These are phyloP conservation scores for Magallana nippona DNA, from an alignment of 2,888 invertebrate species.

Conservation along the genomic window DNA sequence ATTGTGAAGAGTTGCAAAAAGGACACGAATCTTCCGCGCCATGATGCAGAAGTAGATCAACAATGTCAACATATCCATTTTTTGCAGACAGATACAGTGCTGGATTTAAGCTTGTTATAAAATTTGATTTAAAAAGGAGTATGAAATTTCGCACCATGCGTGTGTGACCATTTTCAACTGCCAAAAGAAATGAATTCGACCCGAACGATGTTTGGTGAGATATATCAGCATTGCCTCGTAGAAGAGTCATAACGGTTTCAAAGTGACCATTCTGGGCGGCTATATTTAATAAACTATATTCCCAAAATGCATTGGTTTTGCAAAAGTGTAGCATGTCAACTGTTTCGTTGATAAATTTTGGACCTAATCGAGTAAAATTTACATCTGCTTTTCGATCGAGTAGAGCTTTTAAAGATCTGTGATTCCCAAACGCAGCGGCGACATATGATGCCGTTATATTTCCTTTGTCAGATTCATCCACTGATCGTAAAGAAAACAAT, in stretches of 20 bases:
- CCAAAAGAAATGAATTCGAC: neutral
- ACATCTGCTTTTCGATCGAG: neutral
- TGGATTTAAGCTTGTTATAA: neutral
- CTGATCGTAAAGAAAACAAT: neutral
- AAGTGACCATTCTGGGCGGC: neutral
- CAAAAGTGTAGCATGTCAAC: neutral
- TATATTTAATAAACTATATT: neutral
- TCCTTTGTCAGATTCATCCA: neutral
- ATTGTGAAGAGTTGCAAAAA: neutral
- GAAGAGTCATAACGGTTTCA: neutral
- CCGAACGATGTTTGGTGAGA: neutral
- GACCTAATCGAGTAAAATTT: neutral
- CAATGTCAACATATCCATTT: neutral
- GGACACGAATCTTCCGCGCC: neutral
- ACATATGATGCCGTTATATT: conserved; percentile 1
- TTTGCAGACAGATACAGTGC: neutral
- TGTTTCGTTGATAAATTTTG: neutral
- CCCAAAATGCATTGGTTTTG: neutral
- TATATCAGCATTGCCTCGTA: neutral
- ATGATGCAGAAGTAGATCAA: neutral
- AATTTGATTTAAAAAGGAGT: neutral
- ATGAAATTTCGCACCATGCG: neutral
- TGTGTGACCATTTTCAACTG: conserved; percentile 1
- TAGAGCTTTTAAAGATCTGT: neutral
- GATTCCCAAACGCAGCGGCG: neutral